Base-by-base conservation (phyloP, 2,888 invertebrate species). In the Phalangium opilio region DNA sequence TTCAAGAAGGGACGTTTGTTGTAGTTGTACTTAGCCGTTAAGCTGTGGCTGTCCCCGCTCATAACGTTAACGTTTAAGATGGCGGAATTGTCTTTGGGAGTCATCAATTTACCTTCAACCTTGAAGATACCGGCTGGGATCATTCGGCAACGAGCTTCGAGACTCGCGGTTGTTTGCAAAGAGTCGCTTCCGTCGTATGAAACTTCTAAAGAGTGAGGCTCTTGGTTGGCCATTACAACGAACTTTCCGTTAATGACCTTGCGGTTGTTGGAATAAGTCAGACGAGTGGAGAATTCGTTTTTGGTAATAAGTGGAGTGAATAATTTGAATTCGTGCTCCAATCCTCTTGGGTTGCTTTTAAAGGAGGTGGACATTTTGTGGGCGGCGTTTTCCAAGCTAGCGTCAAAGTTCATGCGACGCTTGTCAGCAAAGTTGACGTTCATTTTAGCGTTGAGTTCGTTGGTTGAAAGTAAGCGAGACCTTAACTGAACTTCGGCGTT, bases 121-220 rank as follows among this genome's bases (percentile, higher is more conserved):
- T 52, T 46, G 10, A 52, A 8, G 3, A 45, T 43, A 3, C 44
- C 42, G 8, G 21, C 41, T 2, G 48, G 27, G 11, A 50, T 32
- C 19, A 49, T 11, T 11, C 18, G 18, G 20, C 49, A 48, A 15
- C 50, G 44, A 17, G 49, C 21, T 34, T 51, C 49, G 5, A 47
- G 10, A 12, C 10, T 40, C 3, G 44, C 32, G n/a, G 41, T 35
- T 1, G 47, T 36, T 32, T 51, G 49, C 4, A 32, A 44, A n/a
- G 44, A 42, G 33, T 49, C 48, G 17, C 33, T 43, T 45, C 49
- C 51, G 35, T 47, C 46, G 34, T 44, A 47, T 1, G 42, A 7
- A 27, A 17, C 1, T 42, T n/a, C 38, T 41, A 15, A 35, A 49
- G 49, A 18, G 38, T 34, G 10, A 42, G 32, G 21, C 50, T 48